These are phyloP conservation scores for Scaptodrosophila lebanonensis DNA, from an alignment of 1,140 invertebrate species.

Conservation along the genomic window DNA sequence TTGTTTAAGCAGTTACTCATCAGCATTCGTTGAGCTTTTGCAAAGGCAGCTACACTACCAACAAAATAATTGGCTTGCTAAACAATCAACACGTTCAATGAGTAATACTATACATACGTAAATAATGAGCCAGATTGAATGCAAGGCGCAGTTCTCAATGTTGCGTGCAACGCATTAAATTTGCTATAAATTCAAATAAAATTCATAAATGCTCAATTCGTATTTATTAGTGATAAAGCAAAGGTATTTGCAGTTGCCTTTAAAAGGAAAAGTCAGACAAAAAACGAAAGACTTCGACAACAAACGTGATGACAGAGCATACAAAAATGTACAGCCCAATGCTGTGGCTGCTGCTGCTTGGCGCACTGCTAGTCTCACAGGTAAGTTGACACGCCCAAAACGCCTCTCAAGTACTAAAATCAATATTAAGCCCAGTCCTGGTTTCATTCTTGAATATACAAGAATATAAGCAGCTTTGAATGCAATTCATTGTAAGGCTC, in stretches of 20 bases:
- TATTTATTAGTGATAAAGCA: slow-evolving; percentile 42
- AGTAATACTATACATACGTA: too few species aligned
- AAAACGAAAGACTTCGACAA: slow-evolving; percentile 56
- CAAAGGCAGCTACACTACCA: slow-evolving; percentile 1
- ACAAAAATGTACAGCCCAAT: slow-evolving; percentile 29
- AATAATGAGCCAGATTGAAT: slow-evolving; percentile 8
- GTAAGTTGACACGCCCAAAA: slow-evolving; percentile 47
- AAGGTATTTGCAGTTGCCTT: slow-evolving; percentile 51
- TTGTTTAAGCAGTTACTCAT: slow-evolving; percentile 51
- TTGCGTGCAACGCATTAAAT: slow-evolving; percentile 61
- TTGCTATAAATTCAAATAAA: slow-evolving; percentile 50
- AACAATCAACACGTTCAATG: slow-evolving; percentile 20
- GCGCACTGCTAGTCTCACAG: slow-evolving; percentile 41
- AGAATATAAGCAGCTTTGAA: too few species aligned
- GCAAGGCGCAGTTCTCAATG: slow-evolving; percentile 24
- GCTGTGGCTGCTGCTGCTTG: slow-evolving; percentile 35
- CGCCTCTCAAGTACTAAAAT: neutral
- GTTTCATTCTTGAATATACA: too few species aligned
- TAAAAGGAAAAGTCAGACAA: slow-evolving; percentile 5
- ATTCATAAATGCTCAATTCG: slow-evolving; percentile 29
- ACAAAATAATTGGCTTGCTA: too few species aligned
- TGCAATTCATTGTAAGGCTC: too few species aligned
- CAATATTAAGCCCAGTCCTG: too few species aligned
- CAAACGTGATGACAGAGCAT: slow-evolving; percentile 43
- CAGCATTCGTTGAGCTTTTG: slow-evolving; percentile 14